Conservation (phyloP, 2,888 invertebrate species). For the Meta bourneti region DNA sequence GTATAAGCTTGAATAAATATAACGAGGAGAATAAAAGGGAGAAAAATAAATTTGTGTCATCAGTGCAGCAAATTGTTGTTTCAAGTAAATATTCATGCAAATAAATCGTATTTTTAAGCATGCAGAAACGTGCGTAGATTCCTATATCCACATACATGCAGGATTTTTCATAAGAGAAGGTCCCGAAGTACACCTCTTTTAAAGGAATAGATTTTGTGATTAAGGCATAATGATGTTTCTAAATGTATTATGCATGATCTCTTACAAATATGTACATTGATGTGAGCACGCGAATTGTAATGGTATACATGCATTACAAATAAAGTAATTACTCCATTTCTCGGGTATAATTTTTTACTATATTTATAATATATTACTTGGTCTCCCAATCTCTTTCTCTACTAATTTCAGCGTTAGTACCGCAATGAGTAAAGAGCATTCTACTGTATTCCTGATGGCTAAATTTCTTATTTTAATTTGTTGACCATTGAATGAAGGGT, state of each 20-base stretch:
- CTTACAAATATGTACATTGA: background rate
- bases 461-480: too few relatives aligned
- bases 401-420: too few relatives aligned
- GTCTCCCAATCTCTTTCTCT: too few relatives aligned
- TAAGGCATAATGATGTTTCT: background rate
- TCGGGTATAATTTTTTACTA: background rate
- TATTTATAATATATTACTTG: too few relatives aligned
- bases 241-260: constrained; percentile 1
- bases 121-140: background rate
- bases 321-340: background rate
- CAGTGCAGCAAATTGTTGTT: background rate
- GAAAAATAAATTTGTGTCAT: background rate
- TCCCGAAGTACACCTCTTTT: background rate
- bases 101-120: background rate
- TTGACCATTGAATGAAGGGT: too few relatives aligned
- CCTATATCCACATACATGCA: background rate
- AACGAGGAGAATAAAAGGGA: too few relatives aligned
- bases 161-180: background rate
- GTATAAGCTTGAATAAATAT: background rate
- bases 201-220: background rate
- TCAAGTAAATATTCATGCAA: background rate
- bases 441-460: too few relatives aligned
- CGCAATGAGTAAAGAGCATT: too few relatives aligned
- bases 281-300: background rate
- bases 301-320: background rate